Evolutionary conservation across 2,797 vertebrate species (phyloP), one percentile per base, ranked within the genome.

Genomic region (Phoxinus dragarum): DNA sequence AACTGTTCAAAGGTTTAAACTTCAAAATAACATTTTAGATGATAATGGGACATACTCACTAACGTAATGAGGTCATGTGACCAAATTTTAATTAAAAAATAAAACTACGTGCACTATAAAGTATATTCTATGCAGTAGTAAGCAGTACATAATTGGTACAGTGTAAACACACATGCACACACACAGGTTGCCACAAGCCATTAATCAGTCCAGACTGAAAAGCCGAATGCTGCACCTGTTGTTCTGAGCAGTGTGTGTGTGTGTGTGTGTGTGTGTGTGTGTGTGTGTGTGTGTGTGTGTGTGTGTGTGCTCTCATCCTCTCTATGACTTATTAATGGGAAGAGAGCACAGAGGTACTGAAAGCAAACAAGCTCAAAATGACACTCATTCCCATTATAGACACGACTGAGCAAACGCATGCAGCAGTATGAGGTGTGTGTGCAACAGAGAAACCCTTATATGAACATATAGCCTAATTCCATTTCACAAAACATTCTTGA

Each of bases 361-460:
- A 68, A 82, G 74, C 54, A 76, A 88, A 81, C 59, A 47, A 74
- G 61, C 69, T 75, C 16, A 52, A 79, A 71, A 71, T 64, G 40
- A 80, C 78, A 67, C 84, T 80, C 84, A 73, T 49, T 82, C 31
- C 81, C 38, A 86, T 84, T 73, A 82, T 68, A 38, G 42, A 21
- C 87, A 85, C 6, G 77, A 82, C 71, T 84, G 82, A 40, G 42
- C 54, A 12, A 71, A 34, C 88, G 72, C 47, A 44, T 86, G 80
- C 56, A 77, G 88, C 38, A 67, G 74, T 67, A 89, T 27, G 80
- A 89, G 89, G 82, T 90, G 87, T 90, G 91, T 92, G 8, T 92
- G 92, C 93, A 92, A 86, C 88, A 91, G 87, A 88, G 84, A 76
- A 89, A 79, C 88, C 73, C 61, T 49, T 16, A 85, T 16, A 74